Base-by-base conservation (phyloP, 2,113 vertebrate species). In the Mugil cephalus region DNA sequence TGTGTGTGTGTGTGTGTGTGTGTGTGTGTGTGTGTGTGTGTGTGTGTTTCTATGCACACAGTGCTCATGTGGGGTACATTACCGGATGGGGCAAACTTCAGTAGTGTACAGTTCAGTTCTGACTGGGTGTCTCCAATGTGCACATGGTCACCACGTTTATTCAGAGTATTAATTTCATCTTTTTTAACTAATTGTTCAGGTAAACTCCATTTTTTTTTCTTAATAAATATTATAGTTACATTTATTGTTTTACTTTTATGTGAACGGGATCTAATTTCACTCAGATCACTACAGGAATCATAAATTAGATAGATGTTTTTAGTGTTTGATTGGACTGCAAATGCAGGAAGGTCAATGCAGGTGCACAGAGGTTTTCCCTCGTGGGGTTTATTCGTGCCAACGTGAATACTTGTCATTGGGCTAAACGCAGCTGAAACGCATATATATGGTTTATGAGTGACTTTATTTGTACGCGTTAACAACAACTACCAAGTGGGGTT, bases 11-110 rank as follows among this genome's bases (percentile, higher is more conserved):
- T n/a, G n/a, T n/a, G n/a, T n/a, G n/a, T n/a, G n/a, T n/a, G n/a
- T n/a, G n/a, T n/a, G n/a, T n/a, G n/a, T n/a, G 47, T 79, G 60
- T 47, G 13, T 55, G 50, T 52, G 47, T 42, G 53, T 7, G 47
- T 56, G 46, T 72, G 54, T 46, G 38, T 60, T 60, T 60, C 24
- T 18, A 15, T 18, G 9, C 8, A 18, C 40, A 35, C 39, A 56
- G 15, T 45, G 39, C 53, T 70, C 46, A 58, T 63, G 55, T 52
- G 18, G 47, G n/a, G 42, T 40, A 67, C 45, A 59, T 78, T 74
- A 60, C 60, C 84, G 64, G 51, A 59, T 42, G 53, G 45, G n/a
- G 35, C 58, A 65, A 13, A 63, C 45, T 77, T 71, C 67, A 43
- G 10, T 53, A 40, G 48, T 46, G 38, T 19, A n/a, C 10, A 1